Percentiles rank a stretch among this genome's conserved stretches.
Evolutionary conservation across 2,113 vertebrate species (phyloP).

Genomic region (Isurus oxyrinchus): DNA sequence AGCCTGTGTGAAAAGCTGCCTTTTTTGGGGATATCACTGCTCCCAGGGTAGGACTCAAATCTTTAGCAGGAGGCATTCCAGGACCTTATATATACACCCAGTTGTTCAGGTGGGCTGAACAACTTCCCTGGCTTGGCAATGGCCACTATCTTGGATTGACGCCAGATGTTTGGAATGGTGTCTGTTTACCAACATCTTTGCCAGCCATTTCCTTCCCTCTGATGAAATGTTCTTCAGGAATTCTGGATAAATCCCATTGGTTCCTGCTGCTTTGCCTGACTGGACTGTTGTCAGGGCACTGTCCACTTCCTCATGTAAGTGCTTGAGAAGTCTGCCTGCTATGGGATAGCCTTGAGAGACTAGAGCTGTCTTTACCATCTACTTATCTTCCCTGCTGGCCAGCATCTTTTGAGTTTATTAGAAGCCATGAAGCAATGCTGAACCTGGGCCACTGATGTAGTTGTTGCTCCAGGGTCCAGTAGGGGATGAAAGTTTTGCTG

Average conservation of each 20-base stretch:
- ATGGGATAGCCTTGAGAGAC: background rate
- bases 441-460: background rate
- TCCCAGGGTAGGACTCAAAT: background rate
- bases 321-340: background rate
- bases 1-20: too few species aligned
- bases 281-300: too few species aligned
- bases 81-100: background rate
- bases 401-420: background rate
- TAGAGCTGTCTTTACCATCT: background rate
- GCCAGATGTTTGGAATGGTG: too few species aligned
- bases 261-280: background rate
- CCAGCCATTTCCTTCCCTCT: background rate
- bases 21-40: background rate
- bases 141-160: background rate
- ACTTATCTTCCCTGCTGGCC: background rate
- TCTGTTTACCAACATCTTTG: background rate
- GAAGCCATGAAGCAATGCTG: background rate
- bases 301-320: too few species aligned
- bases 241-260: background rate
- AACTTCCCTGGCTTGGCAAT: background rate
- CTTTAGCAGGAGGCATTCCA: background rate
- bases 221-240: background rate
- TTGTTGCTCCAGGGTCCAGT: background rate
- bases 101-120: too few species aligned
- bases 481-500: too few species aligned